Evolutionary conservation across 2,113 vertebrate genomes (phyloP), one percentile per base, ranked within the genome.

Genomic region (Vulpes vulpes): DNA sequence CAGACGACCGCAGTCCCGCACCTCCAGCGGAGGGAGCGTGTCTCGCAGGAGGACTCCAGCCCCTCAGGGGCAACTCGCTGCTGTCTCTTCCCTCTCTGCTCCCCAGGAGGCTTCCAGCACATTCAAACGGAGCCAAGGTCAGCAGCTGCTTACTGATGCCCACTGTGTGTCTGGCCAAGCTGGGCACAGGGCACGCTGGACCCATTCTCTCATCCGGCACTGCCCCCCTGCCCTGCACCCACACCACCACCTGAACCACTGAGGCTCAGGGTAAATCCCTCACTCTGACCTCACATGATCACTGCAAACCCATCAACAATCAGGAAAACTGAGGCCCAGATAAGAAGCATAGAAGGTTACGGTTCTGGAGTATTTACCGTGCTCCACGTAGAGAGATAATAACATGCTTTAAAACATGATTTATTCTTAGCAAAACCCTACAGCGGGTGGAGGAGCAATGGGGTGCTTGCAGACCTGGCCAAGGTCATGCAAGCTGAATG

Each of bases 401-500:
- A 93, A 96, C 90, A 71, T 16, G 71, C 84, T 89, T 94, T 25
- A 76, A 80, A 89, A 92, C 95, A 79, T 27, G 35, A 91, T 53
- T 79, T 80, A 51, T 64, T 86, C 65, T 94, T 59, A 87, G 76
- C 49, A 4, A 95, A 96, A 74, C 62, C 67, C 35, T 87, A 62
- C 11, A 20, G 64, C 6, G 43, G 17, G 17, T 91, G 25, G 12
- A 59, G 14, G 22, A 91, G 69, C 27, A 43, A 78, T 27, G 1
- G 0, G 15, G 76, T 20, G 67, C 59, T 49, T 38, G 83, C 53
- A 85, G 81, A 89, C n/a, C 80, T 55, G 79, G 81, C 81, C 94
- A 98, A 96, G 96, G 95, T 97, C 95, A 97, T 69, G 78, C 19
- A 65, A 65, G 73, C 76, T 86, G 79, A 78, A 60, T 5, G 2